A percentile compares a stretch with the other conserved stretches of the same genome.
Conservation (phyloP, 1,140 invertebrate genomes). For the Rhizoglyphus robini region DNA sequence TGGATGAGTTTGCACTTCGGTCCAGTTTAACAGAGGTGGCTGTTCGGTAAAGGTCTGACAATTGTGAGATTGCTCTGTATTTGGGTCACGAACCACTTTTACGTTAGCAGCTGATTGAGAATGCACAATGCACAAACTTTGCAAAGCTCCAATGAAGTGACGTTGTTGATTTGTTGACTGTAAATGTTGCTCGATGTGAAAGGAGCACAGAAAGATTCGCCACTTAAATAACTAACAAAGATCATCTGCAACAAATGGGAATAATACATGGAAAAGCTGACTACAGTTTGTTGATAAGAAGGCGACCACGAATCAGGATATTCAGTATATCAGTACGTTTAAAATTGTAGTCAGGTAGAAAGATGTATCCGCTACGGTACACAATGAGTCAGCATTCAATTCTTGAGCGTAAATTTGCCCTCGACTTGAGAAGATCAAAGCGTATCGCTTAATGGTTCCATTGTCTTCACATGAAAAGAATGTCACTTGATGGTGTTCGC, state of each 20-base stretch:
- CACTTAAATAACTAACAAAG: slow-evolving; percentile 85
- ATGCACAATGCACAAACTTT: background rate
- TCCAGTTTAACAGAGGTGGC: slow-evolving; percentile 90
- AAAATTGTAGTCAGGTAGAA: slow-evolving; percentile 95
- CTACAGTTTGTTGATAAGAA: slow-evolving; percentile 72
- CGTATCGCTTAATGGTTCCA: slow-evolving; percentile 50
- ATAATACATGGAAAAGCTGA: slow-evolving; percentile 90
- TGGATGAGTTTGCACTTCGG: slow-evolving; percentile 82
- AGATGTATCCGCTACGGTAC: slow-evolving; percentile 43
- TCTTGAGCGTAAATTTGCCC: slow-evolving; percentile 88
- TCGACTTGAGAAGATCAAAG: slow-evolving; percentile 82
- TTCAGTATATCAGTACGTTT: slow-evolving; percentile 56
- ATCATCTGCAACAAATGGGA: slow-evolving; percentile 80
- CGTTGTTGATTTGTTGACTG: background rate
- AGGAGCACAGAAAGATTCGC: slow-evolving; percentile 81
- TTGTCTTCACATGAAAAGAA: slow-evolving; percentile 64
- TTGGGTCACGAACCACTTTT: background rate
- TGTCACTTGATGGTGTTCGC: slow-evolving; percentile 35
- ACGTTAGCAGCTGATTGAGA: background rate
- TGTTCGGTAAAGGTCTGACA: background rate
- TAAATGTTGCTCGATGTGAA: slow-evolving; percentile 33
- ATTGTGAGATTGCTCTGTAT: background rate
- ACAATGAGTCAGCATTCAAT: slow-evolving; percentile 67
- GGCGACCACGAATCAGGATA: slow-evolving; percentile 65
- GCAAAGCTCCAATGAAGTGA: slow-evolving; percentile 13